These are phyloP conservation scores for Sardina pilchardus DNA, from an alignment of 2,113 vertebrate species.

Conservation along the genomic window DNA sequence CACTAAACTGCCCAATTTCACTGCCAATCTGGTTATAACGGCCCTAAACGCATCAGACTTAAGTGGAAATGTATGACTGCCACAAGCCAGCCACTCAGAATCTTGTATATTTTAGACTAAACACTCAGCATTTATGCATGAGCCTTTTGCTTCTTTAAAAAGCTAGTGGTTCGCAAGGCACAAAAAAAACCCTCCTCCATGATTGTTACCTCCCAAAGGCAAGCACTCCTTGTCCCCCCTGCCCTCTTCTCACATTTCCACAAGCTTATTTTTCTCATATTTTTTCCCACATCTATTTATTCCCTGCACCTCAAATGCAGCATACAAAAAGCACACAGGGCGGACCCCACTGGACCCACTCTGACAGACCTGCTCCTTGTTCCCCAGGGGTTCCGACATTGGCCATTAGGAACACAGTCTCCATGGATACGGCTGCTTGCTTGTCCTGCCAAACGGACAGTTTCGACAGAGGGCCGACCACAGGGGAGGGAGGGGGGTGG, in stretches of 20 bases:
- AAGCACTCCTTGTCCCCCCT: not conserved
- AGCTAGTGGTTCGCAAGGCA: not conserved
- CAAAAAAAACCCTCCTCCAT: not conserved
- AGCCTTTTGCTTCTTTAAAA: not conserved
- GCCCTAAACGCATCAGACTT: not conserved
- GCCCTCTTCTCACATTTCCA: not conserved
- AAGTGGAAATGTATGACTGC: conserved; percentile 9
- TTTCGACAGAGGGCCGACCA: conserved; percentile 19
- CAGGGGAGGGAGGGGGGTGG: not conserved
- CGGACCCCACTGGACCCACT: conserved; percentile 42
- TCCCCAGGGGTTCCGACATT: conserved; percentile 41
- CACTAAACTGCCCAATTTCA: conserved; percentile 1
- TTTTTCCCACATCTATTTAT: not conserved
- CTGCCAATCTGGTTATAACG: not conserved
- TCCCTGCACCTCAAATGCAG: not conserved
- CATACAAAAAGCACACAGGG: not conserved
- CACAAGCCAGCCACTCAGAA: not conserved
- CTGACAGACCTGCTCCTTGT: conserved; percentile 44
- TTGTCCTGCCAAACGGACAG: conserved; percentile 51
- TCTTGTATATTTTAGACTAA: not conserved
- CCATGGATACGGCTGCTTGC: conserved; percentile 65
- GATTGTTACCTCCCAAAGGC: not conserved
- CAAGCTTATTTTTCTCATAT: not conserved
- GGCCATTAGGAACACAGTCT: conserved; percentile 48
- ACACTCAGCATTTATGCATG: not conserved